These are phyloP conservation scores for Scolopax mira DNA, from an alignment of 2,113 vertebrate species.

Conservation along the genomic window DNA sequence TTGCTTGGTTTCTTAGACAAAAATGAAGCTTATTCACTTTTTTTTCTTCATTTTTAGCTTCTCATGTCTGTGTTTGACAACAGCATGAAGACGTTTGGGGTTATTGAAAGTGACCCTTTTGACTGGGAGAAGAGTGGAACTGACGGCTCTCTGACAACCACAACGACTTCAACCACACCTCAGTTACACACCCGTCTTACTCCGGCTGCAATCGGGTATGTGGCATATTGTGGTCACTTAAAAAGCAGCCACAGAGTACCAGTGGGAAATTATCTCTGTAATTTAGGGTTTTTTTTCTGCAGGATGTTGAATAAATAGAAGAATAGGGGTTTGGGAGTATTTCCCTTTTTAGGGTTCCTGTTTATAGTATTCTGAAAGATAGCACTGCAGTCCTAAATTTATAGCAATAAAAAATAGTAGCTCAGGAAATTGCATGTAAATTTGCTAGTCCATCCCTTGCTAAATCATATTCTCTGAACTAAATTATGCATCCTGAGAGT, in stretches of 20 bases:
- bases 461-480: background rate
- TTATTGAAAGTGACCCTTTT: conserved; percentile 93
- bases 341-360: background rate
- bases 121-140: conserved; percentile 94
- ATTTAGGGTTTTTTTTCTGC: background rate
- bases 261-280: background rate
- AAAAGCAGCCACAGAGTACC: background rate
- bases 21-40: background rate
- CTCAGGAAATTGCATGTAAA: background rate
- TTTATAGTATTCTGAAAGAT: background rate
- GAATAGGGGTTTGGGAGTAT: background rate
- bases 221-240: background rate
- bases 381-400: background rate
- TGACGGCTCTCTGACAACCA: conserved; percentile 88
- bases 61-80: conserved; percentile 96
- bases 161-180: conserved; percentile 86
- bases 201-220: conserved; percentile 92
- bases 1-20: background rate
- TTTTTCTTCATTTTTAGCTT: conserved; percentile 77
- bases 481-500: background rate
- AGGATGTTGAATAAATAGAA: background rate
- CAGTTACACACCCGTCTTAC: conserved; percentile 95
- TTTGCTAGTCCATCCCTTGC: background rate
- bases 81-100: conserved; percentile 93
- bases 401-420: background rate